Conservation (phyloP, 2,797 vertebrate species). For the Tiaroga cobitis region DNA sequence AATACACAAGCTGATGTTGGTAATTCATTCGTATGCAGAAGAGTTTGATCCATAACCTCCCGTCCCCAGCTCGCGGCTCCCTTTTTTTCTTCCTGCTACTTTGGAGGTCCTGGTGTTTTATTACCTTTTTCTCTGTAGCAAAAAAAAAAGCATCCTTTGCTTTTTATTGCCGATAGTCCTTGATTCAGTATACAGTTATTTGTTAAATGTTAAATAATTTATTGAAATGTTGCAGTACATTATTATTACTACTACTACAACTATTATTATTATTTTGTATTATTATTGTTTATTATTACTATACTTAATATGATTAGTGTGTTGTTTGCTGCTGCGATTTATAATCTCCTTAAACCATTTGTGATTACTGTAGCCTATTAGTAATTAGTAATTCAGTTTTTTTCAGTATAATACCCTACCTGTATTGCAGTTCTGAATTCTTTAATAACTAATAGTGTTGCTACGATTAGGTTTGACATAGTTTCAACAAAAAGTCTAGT, state of each 20-base stretch:
- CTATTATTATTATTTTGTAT: not conserved
- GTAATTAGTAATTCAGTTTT: not conserved
- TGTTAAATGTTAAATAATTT: not conserved
- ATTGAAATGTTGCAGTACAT: not conserved
- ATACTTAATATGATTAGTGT: not conserved
- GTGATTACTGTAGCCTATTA: not conserved
- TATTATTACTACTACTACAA: not conserved
- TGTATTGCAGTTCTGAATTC: not conserved
- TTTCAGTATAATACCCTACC: not conserved
- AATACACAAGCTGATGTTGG: slow-evolving; percentile 73
- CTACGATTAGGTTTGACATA: not conserved
- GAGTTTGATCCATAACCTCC: slow-evolving; percentile 19
- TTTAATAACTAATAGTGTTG: not conserved
- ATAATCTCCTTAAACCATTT: not conserved
- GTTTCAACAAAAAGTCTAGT: not conserved
- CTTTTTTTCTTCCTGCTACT: not conserved
- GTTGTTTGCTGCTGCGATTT: not conserved
- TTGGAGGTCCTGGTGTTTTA: not conserved
- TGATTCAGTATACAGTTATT: not conserved
- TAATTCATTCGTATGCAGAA: slow-evolving; percentile 40
- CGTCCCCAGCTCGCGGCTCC: not conserved
- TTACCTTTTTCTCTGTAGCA: not conserved
- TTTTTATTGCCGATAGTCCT: not conserved
- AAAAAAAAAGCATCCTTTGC: not conserved
- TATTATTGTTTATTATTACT: not conserved